Evolutionary conservation across 2,888 invertebrate genomes (phyloP).

Genomic region (Sphinx pinastri): DNA sequence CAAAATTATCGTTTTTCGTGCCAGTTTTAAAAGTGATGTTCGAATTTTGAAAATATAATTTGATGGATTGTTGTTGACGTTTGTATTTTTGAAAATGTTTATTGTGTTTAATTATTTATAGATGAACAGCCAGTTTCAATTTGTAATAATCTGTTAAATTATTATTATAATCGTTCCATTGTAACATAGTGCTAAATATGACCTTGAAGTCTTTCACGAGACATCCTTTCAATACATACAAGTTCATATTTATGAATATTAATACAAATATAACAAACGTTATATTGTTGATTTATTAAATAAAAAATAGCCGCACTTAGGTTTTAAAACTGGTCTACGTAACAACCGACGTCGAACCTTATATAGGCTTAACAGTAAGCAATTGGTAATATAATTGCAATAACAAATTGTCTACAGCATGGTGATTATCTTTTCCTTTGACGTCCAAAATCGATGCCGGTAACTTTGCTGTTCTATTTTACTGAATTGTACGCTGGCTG

Average conservation of each 20-base stretch:
- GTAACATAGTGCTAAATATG: background rate
- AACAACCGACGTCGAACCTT: background rate
- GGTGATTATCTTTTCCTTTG: no score
- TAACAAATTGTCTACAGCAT: no score
- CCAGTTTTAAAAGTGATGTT: background rate
- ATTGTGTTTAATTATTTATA: background rate
- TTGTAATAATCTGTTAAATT: background rate
- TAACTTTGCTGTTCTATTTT: no score
- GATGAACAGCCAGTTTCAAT: no score
- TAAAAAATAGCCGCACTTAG: background rate
- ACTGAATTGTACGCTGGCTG: no score
- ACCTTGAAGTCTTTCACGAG: no score
- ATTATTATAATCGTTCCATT: background rate
- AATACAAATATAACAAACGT: background rate
- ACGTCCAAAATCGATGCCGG: no score
- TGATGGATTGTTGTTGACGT: background rate
- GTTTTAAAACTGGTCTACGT: constrained; percentile 4
- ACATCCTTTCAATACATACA: background rate
- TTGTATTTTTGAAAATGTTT: constrained; percentile 1
- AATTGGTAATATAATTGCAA: background rate
- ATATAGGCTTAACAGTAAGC: background rate
- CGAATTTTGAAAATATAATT: background rate
- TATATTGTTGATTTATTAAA: background rate
- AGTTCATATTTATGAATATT: background rate
- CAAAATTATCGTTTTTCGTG: background rate